Conservation (phyloP, 2,888 invertebrate species). For the Macaria notata region DNA sequence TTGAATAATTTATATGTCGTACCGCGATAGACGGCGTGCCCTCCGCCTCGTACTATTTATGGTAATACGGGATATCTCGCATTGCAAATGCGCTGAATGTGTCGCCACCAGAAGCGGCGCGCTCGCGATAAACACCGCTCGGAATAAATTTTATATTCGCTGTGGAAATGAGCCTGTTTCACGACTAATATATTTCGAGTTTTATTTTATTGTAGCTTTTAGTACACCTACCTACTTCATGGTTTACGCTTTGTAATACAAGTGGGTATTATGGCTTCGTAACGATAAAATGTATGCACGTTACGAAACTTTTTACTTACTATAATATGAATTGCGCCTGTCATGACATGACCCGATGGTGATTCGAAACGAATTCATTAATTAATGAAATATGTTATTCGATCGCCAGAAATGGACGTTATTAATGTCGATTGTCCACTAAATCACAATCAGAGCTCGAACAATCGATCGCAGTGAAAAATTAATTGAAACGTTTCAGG, state of each 20-base stretch:
- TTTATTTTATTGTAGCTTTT: constrained; percentile 45
- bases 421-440: constrained; percentile 31
- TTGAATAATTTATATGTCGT: constrained; percentile 82
- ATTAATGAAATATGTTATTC: constrained; percentile 31
- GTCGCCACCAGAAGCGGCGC: constrained; percentile 69
- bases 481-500: constrained; percentile 69
- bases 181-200: constrained; percentile 52
- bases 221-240: constrained; percentile 22
- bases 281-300: constrained; percentile 17
- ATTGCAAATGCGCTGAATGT: constrained; percentile 81
- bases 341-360: constrained; percentile 5
- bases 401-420: constrained; percentile 23
- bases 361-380: constrained; percentile 27
- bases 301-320: constrained; percentile 21
- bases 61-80: constrained; percentile 80
- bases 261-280: constrained; percentile 22
- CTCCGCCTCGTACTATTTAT: constrained; percentile 80
- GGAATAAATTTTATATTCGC: constrained; percentile 56
- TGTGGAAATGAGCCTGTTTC: constrained; percentile 54
- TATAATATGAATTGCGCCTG: constrained; percentile 9
- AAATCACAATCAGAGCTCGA: constrained; percentile 56
- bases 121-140: constrained; percentile 64
- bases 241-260: constrained; percentile 31
- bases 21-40: constrained; percentile 79
- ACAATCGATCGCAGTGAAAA: constrained; percentile 64